Base-by-base conservation (phyloP, 2,888 invertebrate genomes). In the Brenthis ino region DNA sequence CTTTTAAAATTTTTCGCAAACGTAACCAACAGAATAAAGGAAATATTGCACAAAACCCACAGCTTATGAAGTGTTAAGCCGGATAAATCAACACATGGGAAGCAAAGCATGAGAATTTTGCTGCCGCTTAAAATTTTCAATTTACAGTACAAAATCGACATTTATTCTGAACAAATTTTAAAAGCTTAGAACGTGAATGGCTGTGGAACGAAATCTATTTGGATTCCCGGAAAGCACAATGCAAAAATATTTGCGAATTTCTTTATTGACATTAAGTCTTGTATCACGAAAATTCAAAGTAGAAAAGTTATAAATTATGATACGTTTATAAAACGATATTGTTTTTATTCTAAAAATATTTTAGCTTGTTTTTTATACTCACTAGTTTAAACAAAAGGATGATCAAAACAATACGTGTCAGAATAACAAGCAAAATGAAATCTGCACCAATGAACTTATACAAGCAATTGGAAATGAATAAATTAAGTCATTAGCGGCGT, bases 51-150 rank as follows among this genome's bases (percentile, higher is more conserved):
- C 11, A 54, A 50, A 63, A 57, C 57, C 57, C 37, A 43, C 63
- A 48, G 67, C 63, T 63, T 63, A 67, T 67, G 51, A 61, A 56
- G 61, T 61, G 54, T 67, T 33, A 61, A 67, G 67, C 57, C 51
- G 63, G 56, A 63, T 63, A 67, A 67, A 57, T 50, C 63, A 57
- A 67, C 63, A 51, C 43, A 53, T 51, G 37, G n/a, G 14, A 47
- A 37, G 48, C 66, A 16, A 12, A 60, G 20, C 24, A 24, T 24
- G 47, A 55, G 47, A 24, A 6, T 64, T 55, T 16, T 55, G 55
- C 24, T 55, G 43, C 8, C 55, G 63, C 53, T 53, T 53, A 37
- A 60, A 61, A 63, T 53, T 53, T 63, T 20, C 53, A 16, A 53
- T 51, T 51, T 51, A 16, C n/a, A 51, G n/a, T 53, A 37, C 20